A percentile compares a stretch with the other conserved stretches of the same genome.
Evolutionary conservation across 2,113 vertebrate species (phyloP).

Genomic region (Megalops atlanticus): DNA sequence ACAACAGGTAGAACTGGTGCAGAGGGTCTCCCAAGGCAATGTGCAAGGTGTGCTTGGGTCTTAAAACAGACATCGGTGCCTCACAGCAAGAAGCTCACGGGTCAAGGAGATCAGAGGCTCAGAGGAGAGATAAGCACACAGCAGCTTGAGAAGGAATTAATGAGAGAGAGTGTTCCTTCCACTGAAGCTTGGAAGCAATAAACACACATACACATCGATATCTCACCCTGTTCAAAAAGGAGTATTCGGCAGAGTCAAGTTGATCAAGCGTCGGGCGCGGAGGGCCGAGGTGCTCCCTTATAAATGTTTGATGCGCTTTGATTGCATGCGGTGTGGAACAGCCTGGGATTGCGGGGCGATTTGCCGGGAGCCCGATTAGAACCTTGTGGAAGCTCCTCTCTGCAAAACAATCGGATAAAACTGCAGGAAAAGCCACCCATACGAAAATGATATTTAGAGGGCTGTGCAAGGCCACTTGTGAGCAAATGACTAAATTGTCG

Average conservation of each 20-base stretch:
- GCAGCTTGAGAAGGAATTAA: not conserved
- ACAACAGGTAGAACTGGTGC: not conserved
- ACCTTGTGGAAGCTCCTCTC: not conserved
- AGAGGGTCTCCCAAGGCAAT: not conserved
- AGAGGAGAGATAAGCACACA: not conserved
- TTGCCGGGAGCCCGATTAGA: not conserved
- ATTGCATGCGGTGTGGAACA: not conserved
- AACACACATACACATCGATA: not conserved
- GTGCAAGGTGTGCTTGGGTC: not conserved
- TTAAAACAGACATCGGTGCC: not conserved
- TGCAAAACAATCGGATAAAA: not conserved
- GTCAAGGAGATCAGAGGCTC: not conserved
- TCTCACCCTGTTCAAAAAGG: not conserved
- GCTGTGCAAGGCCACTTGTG: not conserved
- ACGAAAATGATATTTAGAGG: not conserved
- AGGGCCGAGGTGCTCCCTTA: not conserved
- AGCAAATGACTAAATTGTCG: not conserved
- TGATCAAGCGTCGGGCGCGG: not conserved
- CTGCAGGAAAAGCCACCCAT: not conserved
- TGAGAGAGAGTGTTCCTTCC: not conserved
- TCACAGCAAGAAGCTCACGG: not conserved
- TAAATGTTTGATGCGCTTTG: slow-evolving; percentile 13
- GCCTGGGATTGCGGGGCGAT: not conserved
- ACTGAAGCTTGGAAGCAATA: not conserved
- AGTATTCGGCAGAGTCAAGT: not conserved